Percentiles rank a stretch among this genome's conserved stretches.
These are phyloP conservation scores for Trichogramma dendrolimi DNA, from an alignment of 2,888 invertebrate species.

Conservation along the genomic window DNA sequence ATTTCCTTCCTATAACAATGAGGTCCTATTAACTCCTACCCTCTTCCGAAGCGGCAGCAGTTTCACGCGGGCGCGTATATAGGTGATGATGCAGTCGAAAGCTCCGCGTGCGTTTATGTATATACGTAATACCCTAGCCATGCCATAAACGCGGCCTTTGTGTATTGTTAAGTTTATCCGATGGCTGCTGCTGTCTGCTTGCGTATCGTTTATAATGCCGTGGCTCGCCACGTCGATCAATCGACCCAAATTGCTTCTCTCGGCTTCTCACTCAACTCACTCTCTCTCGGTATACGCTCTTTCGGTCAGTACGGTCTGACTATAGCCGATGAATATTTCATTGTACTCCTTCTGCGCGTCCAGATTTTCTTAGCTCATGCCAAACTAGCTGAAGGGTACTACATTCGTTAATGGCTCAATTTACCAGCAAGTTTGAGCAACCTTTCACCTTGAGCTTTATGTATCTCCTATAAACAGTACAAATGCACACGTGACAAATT, in stretches of 20 bases:
- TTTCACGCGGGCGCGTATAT: conserved; percentile 30
- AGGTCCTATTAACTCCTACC: conserved; percentile 53
- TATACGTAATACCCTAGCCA: not conserved
- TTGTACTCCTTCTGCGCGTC: too few relatives aligned
- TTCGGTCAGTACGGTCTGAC: too few relatives aligned
- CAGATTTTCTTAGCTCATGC: too few relatives aligned
- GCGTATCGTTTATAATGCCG: too few relatives aligned
- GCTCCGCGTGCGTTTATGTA: conserved; percentile 1
- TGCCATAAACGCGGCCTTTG: conserved; percentile 37
- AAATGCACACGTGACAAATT: conserved; percentile 31
- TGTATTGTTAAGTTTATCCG: conserved; percentile 52
- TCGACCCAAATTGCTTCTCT: conserved; percentile 44
- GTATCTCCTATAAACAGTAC: conserved; percentile 15
- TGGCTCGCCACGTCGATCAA: conserved; percentile 39
- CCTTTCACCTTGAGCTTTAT: conserved; percentile 15
- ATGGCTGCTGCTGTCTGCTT: too few relatives aligned
- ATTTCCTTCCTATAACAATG: conserved; percentile 53
- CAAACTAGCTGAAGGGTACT: too few relatives aligned
- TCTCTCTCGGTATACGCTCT: too few relatives aligned
- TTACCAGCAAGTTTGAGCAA: not conserved
- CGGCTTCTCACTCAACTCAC: too few relatives aligned
- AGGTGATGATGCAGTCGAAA: conserved; percentile 5
- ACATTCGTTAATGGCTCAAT: not conserved
- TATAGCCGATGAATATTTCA: too few relatives aligned
- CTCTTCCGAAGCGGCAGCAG: conserved; percentile 34